Evolutionary conservation across 1,140 invertebrate genomes (phyloP).

Genomic region (Apocrypta bakeri): DNA sequence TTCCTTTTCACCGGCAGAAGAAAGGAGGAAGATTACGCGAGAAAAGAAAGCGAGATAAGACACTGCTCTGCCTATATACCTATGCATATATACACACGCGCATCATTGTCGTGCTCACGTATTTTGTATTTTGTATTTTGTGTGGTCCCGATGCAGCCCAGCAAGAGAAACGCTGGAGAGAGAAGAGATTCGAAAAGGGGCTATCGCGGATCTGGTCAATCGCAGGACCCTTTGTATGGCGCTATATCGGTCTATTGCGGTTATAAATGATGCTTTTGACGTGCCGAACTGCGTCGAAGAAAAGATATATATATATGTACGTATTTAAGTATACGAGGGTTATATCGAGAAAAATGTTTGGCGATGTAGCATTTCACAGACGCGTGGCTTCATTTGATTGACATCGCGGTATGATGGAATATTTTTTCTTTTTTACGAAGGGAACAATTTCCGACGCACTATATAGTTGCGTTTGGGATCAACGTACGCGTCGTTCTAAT

Average conservation of each 20-base stretch:
- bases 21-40: conserved; percentile 52
- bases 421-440: neutral
- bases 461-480: no score
- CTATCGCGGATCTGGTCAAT: conserved; percentile 45
- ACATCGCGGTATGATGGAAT: conserved; percentile 64
- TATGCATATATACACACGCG: neutral
- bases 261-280: conserved; percentile 68
- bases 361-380: conserved; percentile 62
- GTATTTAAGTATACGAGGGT: no score
- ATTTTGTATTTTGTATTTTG: no score
- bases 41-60: conserved; percentile 59
- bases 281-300: conserved; percentile 7
- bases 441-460: neutral
- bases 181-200: neutral
- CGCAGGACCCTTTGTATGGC: conserved; percentile 50
- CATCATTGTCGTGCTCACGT: conserved; percentile 3
- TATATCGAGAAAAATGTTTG: conserved; percentile 19
- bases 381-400: conserved; percentile 65
- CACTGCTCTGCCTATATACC: neutral
- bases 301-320: conserved; percentile 20
- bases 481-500: no score
- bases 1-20: neutral
- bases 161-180: neutral
- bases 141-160: neutral
- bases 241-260: conserved; percentile 39